Evolutionary conservation across 2,797 vertebrate species (phyloP), one percentile per base, ranked within the genome.

Genomic region (Botia kubotai): DNA sequence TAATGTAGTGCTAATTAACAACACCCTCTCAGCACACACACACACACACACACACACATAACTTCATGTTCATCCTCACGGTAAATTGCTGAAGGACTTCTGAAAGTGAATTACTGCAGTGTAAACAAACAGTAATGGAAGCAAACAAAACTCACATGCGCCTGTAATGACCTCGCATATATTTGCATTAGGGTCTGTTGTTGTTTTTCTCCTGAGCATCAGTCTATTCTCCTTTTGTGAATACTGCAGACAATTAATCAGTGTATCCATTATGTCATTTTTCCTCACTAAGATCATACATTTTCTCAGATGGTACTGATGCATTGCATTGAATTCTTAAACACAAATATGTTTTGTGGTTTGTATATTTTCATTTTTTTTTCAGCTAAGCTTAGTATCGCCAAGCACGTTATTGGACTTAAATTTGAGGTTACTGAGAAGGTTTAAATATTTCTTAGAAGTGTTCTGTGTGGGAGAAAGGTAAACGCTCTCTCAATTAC

Each of bases 1-100:
- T 58, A 88, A 88, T 87, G 88, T 80, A 55, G 70, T 90, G 86
- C 89, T 93, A 92, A 94, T 94, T 93, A 94, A 91, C 89, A 88
- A 91, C 90, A 88, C 86, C 55, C 84, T 6, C 70, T 2, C 43
- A 48, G 23, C 23, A 26, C 23, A 33, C 33, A 33, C 33, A 33
- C 33, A 26, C 23, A 33, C 33, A 33, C 33, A 33, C 33, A 33
- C 33, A 33, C 33, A 33, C 33, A 33, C 3, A 21, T 11, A 50
- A 26, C 46, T 79, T 72, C 33, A 33, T 76, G 50, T 75, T 67
- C 73, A 39, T 53, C 29, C 77, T 78, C 71, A 46, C 62, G 75
- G 75, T 58, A 79, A 81, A 57, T 52, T 65, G 80, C 84, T 91
- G 90, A 93, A 94, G 93, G 93, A 90, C 92, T 79, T 55, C 43